These are phyloP conservation scores for Platerodrilus igneus DNA, from an alignment of 2,888 invertebrate genomes.

Conservation along the genomic window DNA sequence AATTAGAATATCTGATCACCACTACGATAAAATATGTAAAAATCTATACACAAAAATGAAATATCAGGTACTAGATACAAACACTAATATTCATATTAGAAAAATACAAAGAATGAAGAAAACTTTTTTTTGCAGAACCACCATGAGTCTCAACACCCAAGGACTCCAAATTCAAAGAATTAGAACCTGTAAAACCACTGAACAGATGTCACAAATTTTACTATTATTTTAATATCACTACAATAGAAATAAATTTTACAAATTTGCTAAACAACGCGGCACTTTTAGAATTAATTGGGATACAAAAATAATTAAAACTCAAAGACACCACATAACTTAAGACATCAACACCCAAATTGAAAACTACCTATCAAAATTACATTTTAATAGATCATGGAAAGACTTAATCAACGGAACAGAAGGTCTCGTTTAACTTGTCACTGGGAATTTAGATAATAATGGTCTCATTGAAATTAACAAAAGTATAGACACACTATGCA, in stretches of 20 bases:
- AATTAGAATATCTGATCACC: too few species aligned
- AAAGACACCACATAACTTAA: conserved; percentile 8
- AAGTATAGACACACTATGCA: conserved; percentile 14
- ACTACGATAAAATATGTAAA: too few species aligned
- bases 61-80: too few species aligned
- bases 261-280: conserved; percentile 17
- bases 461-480: too few species aligned
- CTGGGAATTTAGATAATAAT: conserved; percentile 21
- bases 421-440: conserved; percentile 17
- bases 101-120: too few species aligned
- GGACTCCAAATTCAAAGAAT: too few species aligned
- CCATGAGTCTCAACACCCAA: too few species aligned
- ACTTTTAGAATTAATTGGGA: conserved; percentile 18
- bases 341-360: conserved; percentile 24
- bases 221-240: conserved; percentile 24
- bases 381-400: too few species aligned
- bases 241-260: conserved; percentile 22
- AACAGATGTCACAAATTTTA: conserved; percentile 24
- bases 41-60: too few species aligned
- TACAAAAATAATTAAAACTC: not conserved
- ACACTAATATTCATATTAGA: too few species aligned
- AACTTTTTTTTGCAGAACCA: too few species aligned
- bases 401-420: conserved; percentile 17
- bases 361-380: conserved; percentile 23
- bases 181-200: conserved; percentile 18